Conservation (phyloP, 92 coral and sea anemone species). For the Parazoanthus darwini region DNA sequence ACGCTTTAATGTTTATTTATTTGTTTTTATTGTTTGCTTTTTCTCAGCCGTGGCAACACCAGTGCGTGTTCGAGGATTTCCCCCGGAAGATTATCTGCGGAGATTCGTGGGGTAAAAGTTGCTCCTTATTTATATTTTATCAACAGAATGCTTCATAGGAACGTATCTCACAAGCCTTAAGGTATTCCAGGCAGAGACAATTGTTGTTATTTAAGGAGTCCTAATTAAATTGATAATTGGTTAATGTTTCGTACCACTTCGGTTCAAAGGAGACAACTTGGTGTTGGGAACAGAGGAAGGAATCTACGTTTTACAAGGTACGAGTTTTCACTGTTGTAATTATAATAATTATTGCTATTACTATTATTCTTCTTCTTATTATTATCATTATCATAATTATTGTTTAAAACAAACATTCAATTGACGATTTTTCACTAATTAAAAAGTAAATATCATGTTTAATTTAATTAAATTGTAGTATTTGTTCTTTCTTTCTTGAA, state of each 20-base stretch:
- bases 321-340: not conserved
- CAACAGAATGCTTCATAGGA: not conserved
- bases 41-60: constrained; percentile 92
- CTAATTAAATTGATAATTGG: not conserved
- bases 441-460: too few relatives aligned
- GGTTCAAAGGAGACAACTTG: constrained; percentile 65
- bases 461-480: too few relatives aligned
- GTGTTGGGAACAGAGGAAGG: constrained; percentile 94
- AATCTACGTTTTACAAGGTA: constrained; percentile 75
- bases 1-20: not conserved
- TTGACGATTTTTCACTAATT: too few relatives aligned
- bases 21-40: not conserved
- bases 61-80: constrained; percentile 83
- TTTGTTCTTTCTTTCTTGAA: too few relatives aligned
- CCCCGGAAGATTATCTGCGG: constrained; percentile 87
- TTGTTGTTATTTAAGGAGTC: too few relatives aligned
- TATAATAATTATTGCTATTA: too few relatives aligned
- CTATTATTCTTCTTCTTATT: too few relatives aligned
- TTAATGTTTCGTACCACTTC: not conserved
- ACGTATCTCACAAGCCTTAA: not conserved
- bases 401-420: too few relatives aligned
- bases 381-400: too few relatives aligned
- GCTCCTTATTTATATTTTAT: not conserved
- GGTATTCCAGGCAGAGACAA: not conserved
- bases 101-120: constrained; percentile 93